Conservation (phyloP, 2,113 vertebrate genomes). For the Xenopus borealis region DNA sequence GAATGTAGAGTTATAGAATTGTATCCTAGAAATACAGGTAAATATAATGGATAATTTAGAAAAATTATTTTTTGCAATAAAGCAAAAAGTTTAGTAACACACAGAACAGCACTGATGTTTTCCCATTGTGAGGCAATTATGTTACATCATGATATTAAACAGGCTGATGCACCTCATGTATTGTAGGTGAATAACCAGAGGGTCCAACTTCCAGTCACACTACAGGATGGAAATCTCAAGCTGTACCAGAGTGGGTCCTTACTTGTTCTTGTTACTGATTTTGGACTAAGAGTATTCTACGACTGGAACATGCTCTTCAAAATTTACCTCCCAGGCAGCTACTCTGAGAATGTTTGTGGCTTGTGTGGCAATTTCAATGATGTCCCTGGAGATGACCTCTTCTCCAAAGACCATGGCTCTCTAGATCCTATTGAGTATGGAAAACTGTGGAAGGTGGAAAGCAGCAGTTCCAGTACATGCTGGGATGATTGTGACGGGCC, state of each 20-base stretch:
- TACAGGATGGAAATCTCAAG: conserved; percentile 38
- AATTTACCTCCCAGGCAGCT: conserved; percentile 52
- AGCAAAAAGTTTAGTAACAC: no score
- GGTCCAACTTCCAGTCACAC: conserved; percentile 51
- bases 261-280: conserved; percentile 50
- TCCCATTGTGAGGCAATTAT: no score
- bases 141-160: background rate
- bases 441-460: conserved; percentile 53
- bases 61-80: no score
- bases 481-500: conserved; percentile 47
- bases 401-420: background rate
- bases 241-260: conserved; percentile 55
- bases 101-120: no score
- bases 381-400: conserved; percentile 53
- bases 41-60: no score
- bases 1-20: no score
- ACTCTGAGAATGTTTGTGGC: conserved; percentile 55
- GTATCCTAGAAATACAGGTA: no score
- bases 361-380: conserved; percentile 70
- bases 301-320: conserved; percentile 56
- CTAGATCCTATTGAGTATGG: conserved; percentile 36
- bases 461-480: conserved; percentile 50
- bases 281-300: conserved; percentile 58
- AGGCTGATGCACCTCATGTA: background rate
- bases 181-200: conserved; percentile 61